These are phyloP conservation scores for Probosciger aterrimus DNA, from an alignment of 2,113 vertebrate genomes.

Conservation along the genomic window DNA sequence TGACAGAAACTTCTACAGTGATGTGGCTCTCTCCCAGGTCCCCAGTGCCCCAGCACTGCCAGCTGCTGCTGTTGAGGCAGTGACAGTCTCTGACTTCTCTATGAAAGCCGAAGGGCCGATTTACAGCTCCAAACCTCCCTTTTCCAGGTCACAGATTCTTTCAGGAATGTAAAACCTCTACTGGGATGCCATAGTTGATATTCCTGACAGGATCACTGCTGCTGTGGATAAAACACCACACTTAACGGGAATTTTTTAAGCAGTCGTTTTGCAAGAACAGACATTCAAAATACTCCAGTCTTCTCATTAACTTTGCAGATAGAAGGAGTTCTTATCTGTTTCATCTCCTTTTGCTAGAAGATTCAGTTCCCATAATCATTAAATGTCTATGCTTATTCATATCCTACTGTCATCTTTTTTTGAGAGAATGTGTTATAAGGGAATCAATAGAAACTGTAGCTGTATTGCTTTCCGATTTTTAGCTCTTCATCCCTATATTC, in stretches of 20 bases:
- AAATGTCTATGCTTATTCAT: neutral
- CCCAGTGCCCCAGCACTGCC: neutral
- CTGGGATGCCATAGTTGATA: neutral
- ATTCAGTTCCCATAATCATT: neutral
- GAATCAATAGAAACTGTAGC: neutral
- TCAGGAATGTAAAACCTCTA: neutral
- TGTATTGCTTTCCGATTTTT: neutral
- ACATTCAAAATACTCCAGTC: neutral
- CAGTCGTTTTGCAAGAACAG: neutral
- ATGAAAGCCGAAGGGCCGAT: neutral
- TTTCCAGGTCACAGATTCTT: constrained; percentile 29
- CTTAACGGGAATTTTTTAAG: neutral
- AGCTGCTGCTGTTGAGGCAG: neutral
- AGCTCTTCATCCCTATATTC: neutral
- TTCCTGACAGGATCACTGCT: constrained; percentile 36
- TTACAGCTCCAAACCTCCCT: neutral
- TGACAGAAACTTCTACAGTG: neutral
- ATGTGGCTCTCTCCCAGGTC: neutral
- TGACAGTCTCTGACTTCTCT: constrained; percentile 4
- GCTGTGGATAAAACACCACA: neutral
- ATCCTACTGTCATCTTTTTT: neutral
- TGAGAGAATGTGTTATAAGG: neutral
- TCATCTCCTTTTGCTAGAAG: neutral
- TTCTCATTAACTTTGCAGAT: neutral
- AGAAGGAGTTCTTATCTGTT: neutral